Evolutionary conservation across 92 coral and sea anemone species (phyloP).

Genomic region (Montipora capitata): DNA sequence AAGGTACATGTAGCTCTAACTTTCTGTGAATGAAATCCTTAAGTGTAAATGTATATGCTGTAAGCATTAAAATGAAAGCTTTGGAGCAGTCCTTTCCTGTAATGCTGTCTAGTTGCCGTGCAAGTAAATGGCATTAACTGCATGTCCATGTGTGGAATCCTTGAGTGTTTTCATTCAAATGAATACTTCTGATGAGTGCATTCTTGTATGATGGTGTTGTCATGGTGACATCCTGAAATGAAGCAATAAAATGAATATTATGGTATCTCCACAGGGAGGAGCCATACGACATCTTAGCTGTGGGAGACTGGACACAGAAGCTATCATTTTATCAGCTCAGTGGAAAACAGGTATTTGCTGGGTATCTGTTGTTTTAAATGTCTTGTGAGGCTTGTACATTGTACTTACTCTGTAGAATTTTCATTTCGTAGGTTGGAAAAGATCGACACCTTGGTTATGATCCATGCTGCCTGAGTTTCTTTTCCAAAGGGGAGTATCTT

Average conservation of each 20-base stretch:
- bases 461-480: conserved; percentile 92
- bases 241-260: neutral
- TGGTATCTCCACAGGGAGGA: conserved; percentile 80
- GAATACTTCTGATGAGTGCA: neutral
- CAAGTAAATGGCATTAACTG: no score
- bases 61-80: no score
- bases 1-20: no score
- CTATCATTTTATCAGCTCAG: conserved; percentile 95
- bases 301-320: conserved; percentile 96
- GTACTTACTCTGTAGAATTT: neutral
- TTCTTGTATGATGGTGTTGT: neutral
- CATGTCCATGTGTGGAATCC: neutral
- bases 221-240: neutral
- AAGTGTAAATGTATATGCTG: no score
- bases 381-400: neutral
- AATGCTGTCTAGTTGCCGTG: no score
- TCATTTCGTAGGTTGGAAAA: conserved; percentile 87
- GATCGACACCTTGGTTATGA: conserved; percentile 97
- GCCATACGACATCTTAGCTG: conserved; percentile 95
- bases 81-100: no score
- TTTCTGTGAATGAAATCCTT: no score
- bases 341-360: conserved; percentile 90
- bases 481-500: conserved; percentile 97
- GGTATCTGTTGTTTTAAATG: neutral
- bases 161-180: neutral